Base-by-base conservation (phyloP, 1,140 invertebrate species). In the Bombus impatiens region DNA sequence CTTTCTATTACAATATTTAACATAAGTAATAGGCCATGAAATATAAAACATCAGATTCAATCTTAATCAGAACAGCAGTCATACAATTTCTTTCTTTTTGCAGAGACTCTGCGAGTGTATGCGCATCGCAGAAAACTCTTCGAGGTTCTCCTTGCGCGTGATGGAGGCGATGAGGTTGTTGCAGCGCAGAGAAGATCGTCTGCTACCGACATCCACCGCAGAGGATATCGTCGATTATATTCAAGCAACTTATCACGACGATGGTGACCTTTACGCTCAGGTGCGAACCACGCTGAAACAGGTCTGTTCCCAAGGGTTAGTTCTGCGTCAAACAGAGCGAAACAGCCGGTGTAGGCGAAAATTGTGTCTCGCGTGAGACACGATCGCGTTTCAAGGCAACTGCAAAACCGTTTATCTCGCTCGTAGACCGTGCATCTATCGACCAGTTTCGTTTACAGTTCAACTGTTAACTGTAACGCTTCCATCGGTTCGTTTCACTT, bases 261-360 rank as follows among this genome's bases (percentile, higher is more conserved):
- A 93, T 47, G 93, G 93, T 35, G 93, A 93, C 40, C 80, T 93
- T 88, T 89, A 91, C 9, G 87, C 93, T 42, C 93, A 93, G 78
- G 92, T 93, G 77, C 92, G 88, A 78, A 93, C 92, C 32, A 82
- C 80, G 25, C 80, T 93, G 72, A 90, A 87, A 86, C 88, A 88
- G 84, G 75, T 87, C 75, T 90, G 89, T 82, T 84, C 82, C 68
- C 92, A 93, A 88, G 92, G 93, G 93, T 93, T 85, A 91, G 91
- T 91, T 86, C 76, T 59, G 40, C 86, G 75, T 76, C 74, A 84
- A 82, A 74, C 18, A 32, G 65, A 67, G 37, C 82, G 75, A 40
- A 77, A 57, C 71, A 62, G 42, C 67, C 67, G 81, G 57, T 44
- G 74, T 65, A 67, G 78, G 76, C 78, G 80, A 77, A 47, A 77